Evolutionary conservation across 1,140 invertebrate genomes (phyloP).

Genomic region (Tetranychus urticae): DNA sequence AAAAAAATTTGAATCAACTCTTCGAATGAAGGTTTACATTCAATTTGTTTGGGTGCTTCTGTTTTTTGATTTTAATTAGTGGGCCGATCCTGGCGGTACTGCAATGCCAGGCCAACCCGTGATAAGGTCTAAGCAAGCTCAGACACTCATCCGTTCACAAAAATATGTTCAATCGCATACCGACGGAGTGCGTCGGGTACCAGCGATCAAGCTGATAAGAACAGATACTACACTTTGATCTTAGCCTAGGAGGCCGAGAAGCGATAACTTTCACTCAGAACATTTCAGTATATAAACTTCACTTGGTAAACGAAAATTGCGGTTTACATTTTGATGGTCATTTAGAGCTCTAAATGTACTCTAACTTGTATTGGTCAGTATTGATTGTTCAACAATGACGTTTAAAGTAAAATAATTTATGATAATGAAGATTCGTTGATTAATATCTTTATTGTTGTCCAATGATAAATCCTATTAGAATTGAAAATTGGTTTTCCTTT

Average conservation of each 20-base stretch:
- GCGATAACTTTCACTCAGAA: neutral
- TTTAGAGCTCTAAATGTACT: too few relatives aligned
- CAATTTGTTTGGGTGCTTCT: neutral
- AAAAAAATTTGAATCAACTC: too few relatives aligned
- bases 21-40: too few relatives aligned
- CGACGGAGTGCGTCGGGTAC: neutral
- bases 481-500: too few relatives aligned
- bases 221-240: slow-evolving; percentile 5
- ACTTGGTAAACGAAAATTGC: neutral
- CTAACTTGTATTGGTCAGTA: too few relatives aligned
- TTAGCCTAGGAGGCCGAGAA: slow-evolving; percentile 4
- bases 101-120: neutral
- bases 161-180: neutral
- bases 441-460: too few relatives aligned
- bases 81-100: neutral
- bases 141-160: neutral
- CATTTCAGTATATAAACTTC: neutral
- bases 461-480: too few relatives aligned
- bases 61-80: neutral
- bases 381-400: too few relatives aligned
- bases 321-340: neutral
- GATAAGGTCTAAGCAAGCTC: neutral
- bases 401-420: too few relatives aligned
- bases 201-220: slow-evolving; percentile 2
- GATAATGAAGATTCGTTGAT: too few relatives aligned